These are phyloP conservation scores for Ctenopoma multispine DNA, from an alignment of 2,797 vertebrate species.

Conservation along the genomic window DNA sequence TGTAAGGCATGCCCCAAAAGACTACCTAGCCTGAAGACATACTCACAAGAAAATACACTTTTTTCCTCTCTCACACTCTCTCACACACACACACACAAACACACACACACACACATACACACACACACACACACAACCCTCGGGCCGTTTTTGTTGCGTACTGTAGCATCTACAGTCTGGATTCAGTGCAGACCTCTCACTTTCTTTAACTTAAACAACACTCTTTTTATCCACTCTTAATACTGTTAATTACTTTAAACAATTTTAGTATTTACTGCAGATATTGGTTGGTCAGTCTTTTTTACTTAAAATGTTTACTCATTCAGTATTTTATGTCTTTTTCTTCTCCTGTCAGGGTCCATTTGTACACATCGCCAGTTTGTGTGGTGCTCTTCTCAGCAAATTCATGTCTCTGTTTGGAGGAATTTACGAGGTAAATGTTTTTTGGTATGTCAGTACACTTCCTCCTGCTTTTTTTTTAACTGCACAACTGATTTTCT, in stretches of 20 bases:
- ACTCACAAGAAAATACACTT: constrained; percentile 25
- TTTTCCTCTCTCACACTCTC: constrained; percentile 1
- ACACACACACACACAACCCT: constrained; percentile 18
- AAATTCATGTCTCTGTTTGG: constrained; percentile 98
- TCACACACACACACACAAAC: no score
- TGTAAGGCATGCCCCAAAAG: constrained; percentile 35
- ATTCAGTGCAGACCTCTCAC: constrained; percentile 34
- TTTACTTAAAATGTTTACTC: not conserved
- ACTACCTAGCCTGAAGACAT: constrained; percentile 43
- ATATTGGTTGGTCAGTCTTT: constrained; percentile 11
- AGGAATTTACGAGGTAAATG: constrained; percentile 93
- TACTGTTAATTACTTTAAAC: constrained; percentile 51
- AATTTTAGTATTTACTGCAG: constrained; percentile 38
- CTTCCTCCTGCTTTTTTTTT: not conserved
- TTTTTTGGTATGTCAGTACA: not conserved
- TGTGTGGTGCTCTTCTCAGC: constrained; percentile 95
- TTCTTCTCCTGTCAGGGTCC: constrained; percentile 86
- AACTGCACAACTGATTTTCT: not conserved
- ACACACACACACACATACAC: constrained; percentile 9
- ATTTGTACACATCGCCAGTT: constrained; percentile 95
- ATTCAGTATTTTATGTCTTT: constrained; percentile 4
- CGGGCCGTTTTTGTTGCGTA: constrained; percentile 11
- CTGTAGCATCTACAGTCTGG: constrained; percentile 24
- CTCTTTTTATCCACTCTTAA: constrained; percentile 54
- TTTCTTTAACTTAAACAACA: constrained; percentile 43